Base-by-base conservation (phyloP, 2,113 vertebrate genomes). In the Puma concolor region DNA sequence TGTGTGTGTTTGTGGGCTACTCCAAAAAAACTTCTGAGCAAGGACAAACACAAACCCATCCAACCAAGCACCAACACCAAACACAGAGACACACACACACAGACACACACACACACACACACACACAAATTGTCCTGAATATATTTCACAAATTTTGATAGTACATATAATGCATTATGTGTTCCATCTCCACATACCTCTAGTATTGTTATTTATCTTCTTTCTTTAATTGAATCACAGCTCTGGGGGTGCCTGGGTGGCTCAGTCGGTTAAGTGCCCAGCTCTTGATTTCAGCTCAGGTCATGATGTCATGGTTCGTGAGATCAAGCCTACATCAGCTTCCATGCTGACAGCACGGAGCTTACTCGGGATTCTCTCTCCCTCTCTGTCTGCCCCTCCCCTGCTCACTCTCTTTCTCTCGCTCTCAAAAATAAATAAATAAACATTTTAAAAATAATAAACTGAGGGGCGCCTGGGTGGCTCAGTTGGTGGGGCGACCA, bases 121-220 rank as follows among this genome's bases (percentile, higher is more conserved):
- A 52, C 6, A 57, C 29, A 48, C 25, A 64, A 0, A 80, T 66
- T 71, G 0, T 67, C 29, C 72, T 92, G 41, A 95, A 95, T 84
- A 87, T 36, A 84, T 74, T 77, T 92, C 38, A 72, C n/a, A 95
- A 60, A 54, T 69, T 94, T 84, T n/a, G 72, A 25, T 33, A 88
- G 86, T 64, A 82, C n/a, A 64, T n/a, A 36, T 80, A 33, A 89
- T 25, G 50, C 27, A 88, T 41, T 79, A 77, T 67, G 60, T 83
- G 86, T 92, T 85, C 52, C 38, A 83, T 86, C 94, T 83, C 82
- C 66, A 96, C 23, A 71, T 36, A 91, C 50, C 44, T 79, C 38
- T 72, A 77, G 11, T 64, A 50, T 13, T 77, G 67, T 52, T 50
- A 44, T 93, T 86, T 95, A 95, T 21, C 36, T 94, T 91, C 95